Conservation (phyloP, 2,797 vertebrate genomes). For the Rhynchotus rufescens region DNA sequence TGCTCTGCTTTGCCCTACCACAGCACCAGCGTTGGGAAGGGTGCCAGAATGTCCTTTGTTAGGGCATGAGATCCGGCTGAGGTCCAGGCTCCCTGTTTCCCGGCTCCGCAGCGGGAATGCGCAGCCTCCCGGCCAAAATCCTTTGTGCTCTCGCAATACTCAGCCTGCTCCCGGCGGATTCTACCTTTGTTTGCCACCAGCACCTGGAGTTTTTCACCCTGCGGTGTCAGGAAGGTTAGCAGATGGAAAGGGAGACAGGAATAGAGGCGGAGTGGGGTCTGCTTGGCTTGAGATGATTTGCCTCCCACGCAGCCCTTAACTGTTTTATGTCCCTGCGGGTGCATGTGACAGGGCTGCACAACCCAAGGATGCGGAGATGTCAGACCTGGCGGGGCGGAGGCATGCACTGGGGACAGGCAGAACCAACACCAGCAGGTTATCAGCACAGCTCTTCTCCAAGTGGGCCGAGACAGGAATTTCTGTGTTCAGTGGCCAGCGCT, state of each 20-base stretch:
- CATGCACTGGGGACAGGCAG: neutral
- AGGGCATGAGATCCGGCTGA: neutral
- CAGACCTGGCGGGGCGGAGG: neutral
- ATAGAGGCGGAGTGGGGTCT: neutral
- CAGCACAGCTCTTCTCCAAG: neutral
- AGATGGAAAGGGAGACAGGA: neutral
- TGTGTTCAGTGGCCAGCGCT: neutral
- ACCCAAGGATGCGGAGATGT: slow-evolving; percentile 13
- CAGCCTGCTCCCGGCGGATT: neutral
- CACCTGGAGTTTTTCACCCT: neutral
- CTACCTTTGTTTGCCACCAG: neutral
- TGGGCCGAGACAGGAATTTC: neutral
- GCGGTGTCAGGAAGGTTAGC: neutral
- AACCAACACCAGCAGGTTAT: neutral
- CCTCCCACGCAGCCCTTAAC: neutral
- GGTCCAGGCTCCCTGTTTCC: neutral
- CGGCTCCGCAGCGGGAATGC: neutral
- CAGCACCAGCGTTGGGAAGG: slow-evolving; percentile 23
- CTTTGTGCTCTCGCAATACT: rapidly evolving
- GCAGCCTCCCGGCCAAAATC: neutral
- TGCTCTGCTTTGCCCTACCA: neutral
- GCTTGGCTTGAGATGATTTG: neutral
- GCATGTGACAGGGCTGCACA: neutral
- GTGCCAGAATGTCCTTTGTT: slow-evolving; percentile 22
- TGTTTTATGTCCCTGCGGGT: neutral